These are phyloP conservation scores for Ophion ellenae DNA, from an alignment of 2,888 invertebrate genomes.

Conservation along the genomic window DNA sequence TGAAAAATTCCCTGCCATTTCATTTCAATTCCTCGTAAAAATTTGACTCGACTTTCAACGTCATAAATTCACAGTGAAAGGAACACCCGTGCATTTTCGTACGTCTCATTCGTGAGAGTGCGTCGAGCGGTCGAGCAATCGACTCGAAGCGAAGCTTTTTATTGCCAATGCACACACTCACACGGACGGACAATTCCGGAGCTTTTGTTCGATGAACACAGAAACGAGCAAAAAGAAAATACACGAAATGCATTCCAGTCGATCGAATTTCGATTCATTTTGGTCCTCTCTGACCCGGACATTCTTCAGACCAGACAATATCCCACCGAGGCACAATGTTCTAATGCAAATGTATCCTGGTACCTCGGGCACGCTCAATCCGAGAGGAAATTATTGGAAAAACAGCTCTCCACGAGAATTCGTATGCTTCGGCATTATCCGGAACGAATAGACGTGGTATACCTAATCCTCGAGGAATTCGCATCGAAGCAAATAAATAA, in stretches of 20 bases:
- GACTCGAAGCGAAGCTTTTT: constrained; percentile 10
- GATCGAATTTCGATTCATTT: constrained; percentile 18
- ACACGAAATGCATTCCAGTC: constrained; percentile 5
- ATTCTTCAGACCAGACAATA: constrained; percentile 1
- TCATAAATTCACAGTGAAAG: not conserved
- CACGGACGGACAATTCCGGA: not conserved
- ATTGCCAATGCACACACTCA: not conserved
- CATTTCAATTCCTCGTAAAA: not conserved
- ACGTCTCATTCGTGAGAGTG: constrained; percentile 1
- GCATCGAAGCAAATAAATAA: not conserved
- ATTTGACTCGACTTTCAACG: not conserved
- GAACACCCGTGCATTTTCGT: not conserved
- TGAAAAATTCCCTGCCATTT: not conserved
- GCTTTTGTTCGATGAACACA: not conserved
- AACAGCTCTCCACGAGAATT: not conserved
- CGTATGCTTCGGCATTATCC: not conserved
- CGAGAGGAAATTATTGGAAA: constrained; percentile 12
- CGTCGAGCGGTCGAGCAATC: constrained; percentile 5
- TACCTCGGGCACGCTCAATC: not conserved
- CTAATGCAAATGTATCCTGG: constrained; percentile 10
- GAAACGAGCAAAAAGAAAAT: not conserved
- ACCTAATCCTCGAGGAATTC: not conserved
- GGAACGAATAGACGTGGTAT: too few species aligned
- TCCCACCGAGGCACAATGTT: not conserved
- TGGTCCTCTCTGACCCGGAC: not conserved